Evolutionary conservation across 2,888 invertebrate species (phyloP), one percentile per base, ranked within the genome.

Genomic region (Anorthoa munda): DNA sequence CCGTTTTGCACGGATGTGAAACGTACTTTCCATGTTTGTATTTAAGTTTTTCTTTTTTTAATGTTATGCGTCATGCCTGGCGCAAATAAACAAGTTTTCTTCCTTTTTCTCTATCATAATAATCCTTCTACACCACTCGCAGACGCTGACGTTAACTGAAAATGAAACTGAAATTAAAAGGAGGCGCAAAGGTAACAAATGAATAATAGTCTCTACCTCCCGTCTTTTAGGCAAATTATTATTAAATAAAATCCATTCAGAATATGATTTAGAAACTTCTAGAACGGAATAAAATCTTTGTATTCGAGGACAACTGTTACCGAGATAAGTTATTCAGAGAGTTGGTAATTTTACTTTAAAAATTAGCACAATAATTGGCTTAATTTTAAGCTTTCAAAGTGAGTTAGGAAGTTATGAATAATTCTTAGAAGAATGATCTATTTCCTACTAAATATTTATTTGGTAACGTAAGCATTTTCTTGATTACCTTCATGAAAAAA

Each of bases 301-400:
- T 70, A 50, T 53, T 77, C 26, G 48, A 48, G 5, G 26, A 65
- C 39, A 45, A 76, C 45, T 31, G 45, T 66, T 46, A 46, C 48
- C 4, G 3, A 17, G 48, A 23, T 66, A 5, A 17, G 18, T 23
- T 31, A 59, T 18, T 77, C 53, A 17, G n/a, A 21, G 18, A 45
- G n/a, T 53, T n/a, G 50, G 0, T 51, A 75, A 77, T 53, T 60
- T 53, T 60, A 60, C 78, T 77, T 70, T 2, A 50, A 69, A 80
- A 26, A 68, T 80, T 23, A 48, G 12, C 21, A 60, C 64, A 39
- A 39, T 65, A 64, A 75, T 73, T 31, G 60, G 13, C 39, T 70
- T 48, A 77, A 69, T 50, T 72, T 17, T 23, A 60, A 39, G 48
- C 59, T 46, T 64, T 48, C 9, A 4, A 70, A 59, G 50, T 77